Base-by-base conservation (phyloP, 2,113 vertebrate species). In the Sceloporus undulatus region DNA sequence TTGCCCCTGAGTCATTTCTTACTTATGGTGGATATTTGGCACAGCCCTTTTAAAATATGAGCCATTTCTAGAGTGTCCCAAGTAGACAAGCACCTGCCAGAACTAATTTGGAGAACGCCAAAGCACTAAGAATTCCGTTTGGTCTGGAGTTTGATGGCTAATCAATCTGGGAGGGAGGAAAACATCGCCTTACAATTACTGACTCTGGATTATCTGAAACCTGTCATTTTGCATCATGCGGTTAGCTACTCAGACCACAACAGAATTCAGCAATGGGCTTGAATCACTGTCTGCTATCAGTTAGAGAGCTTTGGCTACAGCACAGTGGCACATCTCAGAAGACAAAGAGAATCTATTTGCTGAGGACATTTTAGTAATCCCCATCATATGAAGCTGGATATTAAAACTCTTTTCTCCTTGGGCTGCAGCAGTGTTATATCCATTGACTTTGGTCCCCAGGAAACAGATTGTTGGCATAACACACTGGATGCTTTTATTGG, bases 341-440 rank as follows among this genome's bases (percentile, higher is more conserved):
- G 70, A 75, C 1, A 10, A 85, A 85, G 18, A 16, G 77, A 84
- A 29, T 52, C 62, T 29, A 73, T 81, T 75, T 82, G 92, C 89
- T 74, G 68, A 52, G 88, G 48, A 59, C 38, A 52, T 87, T 88
- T 95, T 91, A 86, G 87, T 94, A 94, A 94, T 94, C 94, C 85
- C 88, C 85, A 86, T 62, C 92, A 92, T 95, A 95, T 95, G 91
- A 92, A 91, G 80, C 92, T 92, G 86, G 84, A 93, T 92, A 94
- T 93, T 92, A 92, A 93, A 83, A 87, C 34, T 85, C 42, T 88
- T 93, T 90, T 85, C 82, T 85, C 9, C 0, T 34, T 85, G 42
- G 23, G 52, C 88, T 92, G 87, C 52, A 38, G 77, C 70, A 42
- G 79, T 87, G 85, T 86, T 66, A 19, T 40, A 89, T 89, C 88